Conservation (phyloP, 2,888 invertebrate species). For the Chrysolina americana region DNA sequence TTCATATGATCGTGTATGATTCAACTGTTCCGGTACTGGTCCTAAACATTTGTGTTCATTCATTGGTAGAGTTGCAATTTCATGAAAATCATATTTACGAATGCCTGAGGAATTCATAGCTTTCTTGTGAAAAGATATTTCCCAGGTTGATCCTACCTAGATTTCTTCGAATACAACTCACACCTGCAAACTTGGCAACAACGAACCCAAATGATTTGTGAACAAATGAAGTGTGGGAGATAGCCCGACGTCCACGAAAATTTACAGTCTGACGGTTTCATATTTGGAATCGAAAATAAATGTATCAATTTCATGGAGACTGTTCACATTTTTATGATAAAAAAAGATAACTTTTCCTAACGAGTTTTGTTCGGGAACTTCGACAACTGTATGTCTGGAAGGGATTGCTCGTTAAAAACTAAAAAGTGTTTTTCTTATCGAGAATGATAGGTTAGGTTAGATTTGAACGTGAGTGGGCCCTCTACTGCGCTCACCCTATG, state of each 20-base stretch:
- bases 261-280: slow-evolving; percentile 65
- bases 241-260: slow-evolving; percentile 64
- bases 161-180: too few relatives aligned
- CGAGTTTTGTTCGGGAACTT: slow-evolving; percentile 56
- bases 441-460: not conserved
- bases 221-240: slow-evolving; percentile 68
- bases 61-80: too few relatives aligned
- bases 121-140: too few relatives aligned
- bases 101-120: too few relatives aligned
- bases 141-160: too few relatives aligned
- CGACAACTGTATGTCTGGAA: slow-evolving; percentile 8
- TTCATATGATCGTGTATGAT: too few relatives aligned
- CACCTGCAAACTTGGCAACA: slow-evolving; percentile 32
- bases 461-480: too few relatives aligned
- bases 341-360: slow-evolving; percentile 56
- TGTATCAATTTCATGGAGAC: slow-evolving; percentile 63
- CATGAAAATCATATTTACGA: too few relatives aligned
- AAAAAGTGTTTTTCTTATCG: not conserved
- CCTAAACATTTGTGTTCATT: too few relatives aligned
- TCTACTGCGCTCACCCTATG: too few relatives aligned
- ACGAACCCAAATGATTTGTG: slow-evolving; percentile 60
- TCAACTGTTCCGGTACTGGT: too few relatives aligned
- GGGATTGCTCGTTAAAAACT: slow-evolving; percentile 16
- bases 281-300: slow-evolving; percentile 62
- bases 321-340: slow-evolving; percentile 44